These are phyloP conservation scores for Carollia perspicillata DNA, from an alignment of 2,113 vertebrate genomes.

Conservation along the genomic window DNA sequence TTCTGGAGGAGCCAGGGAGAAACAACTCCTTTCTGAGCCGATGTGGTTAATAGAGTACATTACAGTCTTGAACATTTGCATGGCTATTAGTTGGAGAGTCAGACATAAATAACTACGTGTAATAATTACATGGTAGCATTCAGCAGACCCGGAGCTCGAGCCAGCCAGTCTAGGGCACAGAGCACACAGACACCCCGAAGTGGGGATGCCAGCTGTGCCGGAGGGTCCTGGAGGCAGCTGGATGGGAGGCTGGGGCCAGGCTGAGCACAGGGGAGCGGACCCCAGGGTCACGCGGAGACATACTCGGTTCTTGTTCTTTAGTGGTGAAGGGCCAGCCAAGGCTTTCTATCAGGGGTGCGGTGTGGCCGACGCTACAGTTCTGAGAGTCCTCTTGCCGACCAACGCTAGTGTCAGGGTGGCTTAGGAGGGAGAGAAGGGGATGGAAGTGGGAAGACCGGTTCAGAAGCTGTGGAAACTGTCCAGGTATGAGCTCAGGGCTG, in stretches of 20 bases:
- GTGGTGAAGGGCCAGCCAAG: not conserved
- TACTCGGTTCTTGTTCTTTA: not conserved
- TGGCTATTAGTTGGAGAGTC: not conserved
- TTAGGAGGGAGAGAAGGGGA: not conserved
- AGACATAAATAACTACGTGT: not conserved
- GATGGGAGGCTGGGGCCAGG: not conserved
- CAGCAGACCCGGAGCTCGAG: not conserved
- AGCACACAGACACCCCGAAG: not conserved
- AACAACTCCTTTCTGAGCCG: not conserved
- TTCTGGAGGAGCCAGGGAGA: conserved; percentile 1
- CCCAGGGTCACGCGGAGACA: not conserved
- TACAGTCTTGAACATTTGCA: not conserved
- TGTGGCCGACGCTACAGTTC: not conserved
- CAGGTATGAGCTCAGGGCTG: conserved; percentile 26
- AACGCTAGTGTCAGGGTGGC: not conserved
- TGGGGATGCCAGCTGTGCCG: not conserved
- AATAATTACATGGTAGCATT: conserved; percentile 43
- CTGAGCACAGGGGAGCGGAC: not conserved
- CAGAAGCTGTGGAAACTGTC: not conserved
- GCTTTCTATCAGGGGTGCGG: not conserved
- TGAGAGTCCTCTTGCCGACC: not conserved
- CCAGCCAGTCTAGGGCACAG: not conserved
- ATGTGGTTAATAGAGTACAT: not conserved
- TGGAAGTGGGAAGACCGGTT: not conserved
- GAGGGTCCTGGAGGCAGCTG: not conserved